A percentile compares a stretch with the other conserved stretches of the same genome.
Conservation (phyloP, 2,797 vertebrate genomes). For the Typhlichthys subterraneus region DNA sequence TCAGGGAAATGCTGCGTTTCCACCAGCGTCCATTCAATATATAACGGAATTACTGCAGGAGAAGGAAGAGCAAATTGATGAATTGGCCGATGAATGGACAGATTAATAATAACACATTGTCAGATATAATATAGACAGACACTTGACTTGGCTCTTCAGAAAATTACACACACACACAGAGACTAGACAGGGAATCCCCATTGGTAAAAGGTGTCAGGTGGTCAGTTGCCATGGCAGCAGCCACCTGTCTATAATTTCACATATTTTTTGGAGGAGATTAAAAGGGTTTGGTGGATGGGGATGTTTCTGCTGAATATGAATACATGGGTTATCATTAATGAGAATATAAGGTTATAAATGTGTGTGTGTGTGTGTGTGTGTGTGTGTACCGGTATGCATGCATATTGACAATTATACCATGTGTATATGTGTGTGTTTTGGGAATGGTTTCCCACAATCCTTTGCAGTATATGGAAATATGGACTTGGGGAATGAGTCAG, state of each 20-base stretch:
- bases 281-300: too few relatives aligned
- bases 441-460: constrained; percentile 23
- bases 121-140: too few relatives aligned
- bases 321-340: too few relatives aligned
- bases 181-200: constrained; percentile 45
- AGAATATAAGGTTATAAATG: too few relatives aligned
- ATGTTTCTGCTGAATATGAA: too few relatives aligned
- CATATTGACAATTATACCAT: not conserved
- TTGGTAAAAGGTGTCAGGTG: constrained; percentile 59
- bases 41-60: not conserved
- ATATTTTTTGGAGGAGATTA: too few relatives aligned
- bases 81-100: not conserved
- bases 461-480: constrained; percentile 30
- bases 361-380: constrained; percentile 14
- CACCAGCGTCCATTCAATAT: constrained; percentile 4
- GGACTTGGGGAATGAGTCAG: constrained; percentile 55
- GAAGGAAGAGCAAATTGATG: not conserved
- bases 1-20: not conserved
- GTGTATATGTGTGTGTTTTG: constrained; percentile 12
- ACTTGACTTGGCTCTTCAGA: not conserved
- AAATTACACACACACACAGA: constrained; percentile 8
- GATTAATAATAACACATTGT: too few relatives aligned
- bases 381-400: constrained; percentile 11
- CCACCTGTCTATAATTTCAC: constrained; percentile 22
- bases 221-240: constrained; percentile 64